A percentile compares a stretch with the other conserved stretches of the same genome.
phyloP scores from a whole-genome alignment of 2,797 vertebrate species.

The Pseudotriccus pelzelni region DNA sequence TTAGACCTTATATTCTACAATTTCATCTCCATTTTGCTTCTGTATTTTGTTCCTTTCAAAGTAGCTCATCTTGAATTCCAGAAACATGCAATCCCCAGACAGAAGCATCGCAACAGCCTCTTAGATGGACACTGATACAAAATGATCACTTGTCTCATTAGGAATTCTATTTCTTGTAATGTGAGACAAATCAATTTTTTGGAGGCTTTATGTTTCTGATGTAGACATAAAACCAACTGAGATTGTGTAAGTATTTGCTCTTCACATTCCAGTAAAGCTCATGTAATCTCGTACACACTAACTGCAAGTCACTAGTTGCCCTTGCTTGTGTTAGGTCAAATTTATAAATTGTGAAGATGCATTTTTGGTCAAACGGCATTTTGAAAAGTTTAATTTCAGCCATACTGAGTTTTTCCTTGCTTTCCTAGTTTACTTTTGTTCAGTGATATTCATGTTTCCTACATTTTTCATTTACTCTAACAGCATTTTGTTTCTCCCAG shows the following conservation, averaged over 20 bases:
- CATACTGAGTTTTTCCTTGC: not conserved
- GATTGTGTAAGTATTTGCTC: not conserved
- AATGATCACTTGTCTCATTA: not conserved
- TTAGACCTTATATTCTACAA: not conserved
- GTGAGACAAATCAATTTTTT: not conserved
- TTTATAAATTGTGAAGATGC: not conserved
- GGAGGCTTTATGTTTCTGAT: not conserved
- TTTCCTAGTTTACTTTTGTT: not conserved
- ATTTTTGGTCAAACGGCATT: not conserved
- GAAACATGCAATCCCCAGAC: not conserved
- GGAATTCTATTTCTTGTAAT: not conserved
- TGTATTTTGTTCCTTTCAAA: not conserved
- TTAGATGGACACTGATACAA: not conserved
- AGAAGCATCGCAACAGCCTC: not conserved
- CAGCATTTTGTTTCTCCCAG: not conserved
- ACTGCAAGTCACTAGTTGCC: not conserved
- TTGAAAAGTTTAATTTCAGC: not conserved
- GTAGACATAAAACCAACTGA: not conserved
- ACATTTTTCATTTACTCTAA: not conserved
- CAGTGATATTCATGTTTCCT: not conserved
- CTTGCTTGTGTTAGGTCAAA: not conserved
- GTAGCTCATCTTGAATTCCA: not conserved
- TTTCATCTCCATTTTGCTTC: not conserved
- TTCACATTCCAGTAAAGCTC: not conserved
- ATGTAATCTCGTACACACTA: not conserved